These are phyloP conservation scores for Lapara coniferarum DNA, from an alignment of 2,888 invertebrate species.

Conservation along the genomic window DNA sequence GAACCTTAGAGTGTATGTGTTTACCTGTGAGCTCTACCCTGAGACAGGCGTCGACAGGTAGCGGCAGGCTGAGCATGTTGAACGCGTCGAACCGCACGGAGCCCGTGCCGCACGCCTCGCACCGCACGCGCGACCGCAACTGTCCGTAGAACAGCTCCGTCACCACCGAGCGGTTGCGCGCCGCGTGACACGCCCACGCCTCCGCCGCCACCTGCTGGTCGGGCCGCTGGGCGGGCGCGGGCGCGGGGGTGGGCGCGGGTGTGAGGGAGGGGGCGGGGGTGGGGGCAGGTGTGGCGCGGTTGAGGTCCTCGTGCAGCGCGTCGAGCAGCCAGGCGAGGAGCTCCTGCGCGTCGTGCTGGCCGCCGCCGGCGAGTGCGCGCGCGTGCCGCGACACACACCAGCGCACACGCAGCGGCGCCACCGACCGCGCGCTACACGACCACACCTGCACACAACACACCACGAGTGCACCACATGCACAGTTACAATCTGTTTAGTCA, in stretches of 20 bases:
- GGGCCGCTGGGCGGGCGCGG: conserved; percentile 23
- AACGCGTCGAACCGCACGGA: conserved; percentile 96
- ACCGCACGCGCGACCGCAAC: conserved; percentile 93
- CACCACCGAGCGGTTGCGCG: conserved; percentile 93
- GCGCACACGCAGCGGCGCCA: conserved; percentile 93
- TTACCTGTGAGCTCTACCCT: conserved; percentile 88
- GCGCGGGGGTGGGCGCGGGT: conserved; percentile 71
- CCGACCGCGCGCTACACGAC: conserved; percentile 91
- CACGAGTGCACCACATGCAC: not conserved
- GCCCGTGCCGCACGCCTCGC: conserved; percentile 91
- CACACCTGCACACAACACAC: conserved; percentile 82
- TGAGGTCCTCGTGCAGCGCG: conserved; percentile 95
- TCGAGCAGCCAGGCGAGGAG: conserved; percentile 95
- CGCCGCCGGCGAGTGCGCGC: conserved; percentile 93
- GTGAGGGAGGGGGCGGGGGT: conserved; percentile 81
- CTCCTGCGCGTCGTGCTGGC: conserved; percentile 97
- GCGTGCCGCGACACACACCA: conserved; percentile 94
- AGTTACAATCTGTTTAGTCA: too few species aligned
- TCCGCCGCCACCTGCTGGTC: conserved; percentile 84
- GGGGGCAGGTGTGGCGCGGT: conserved; percentile 83
- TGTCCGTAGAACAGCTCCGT: conserved; percentile 97
- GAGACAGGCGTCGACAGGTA: conserved; percentile 94
- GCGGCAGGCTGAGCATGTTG: conserved; percentile 93
- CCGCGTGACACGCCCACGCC: conserved; percentile 93
- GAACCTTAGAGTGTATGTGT: too few species aligned